These are phyloP conservation scores for Pteruthius melanotis DNA, from an alignment of 2,113 vertebrate species.

Conservation along the genomic window DNA sequence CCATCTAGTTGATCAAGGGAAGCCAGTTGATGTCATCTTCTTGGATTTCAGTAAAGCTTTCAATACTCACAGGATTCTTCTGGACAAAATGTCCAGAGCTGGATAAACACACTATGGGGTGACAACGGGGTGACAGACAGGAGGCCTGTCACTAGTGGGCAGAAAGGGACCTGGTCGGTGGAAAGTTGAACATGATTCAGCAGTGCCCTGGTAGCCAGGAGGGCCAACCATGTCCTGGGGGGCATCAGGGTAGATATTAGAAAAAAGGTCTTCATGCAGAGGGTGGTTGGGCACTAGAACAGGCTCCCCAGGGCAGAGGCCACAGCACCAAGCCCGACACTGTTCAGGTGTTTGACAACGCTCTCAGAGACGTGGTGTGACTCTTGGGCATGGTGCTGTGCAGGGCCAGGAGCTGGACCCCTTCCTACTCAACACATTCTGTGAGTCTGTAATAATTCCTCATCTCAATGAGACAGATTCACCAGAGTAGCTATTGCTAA, in stretches of 20 bases:
- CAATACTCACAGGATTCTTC: neutral
- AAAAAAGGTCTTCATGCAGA: neutral
- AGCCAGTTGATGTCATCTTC: too few relatives aligned
- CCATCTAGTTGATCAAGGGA: neutral
- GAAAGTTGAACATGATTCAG: neutral
- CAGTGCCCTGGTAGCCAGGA: neutral
- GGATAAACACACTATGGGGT: neutral
- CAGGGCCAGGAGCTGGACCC: neutral
- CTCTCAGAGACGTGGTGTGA: neutral
- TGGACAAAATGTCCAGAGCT: neutral
- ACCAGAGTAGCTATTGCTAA: neutral
- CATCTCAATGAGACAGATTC: neutral
- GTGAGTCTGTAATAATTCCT: neutral
- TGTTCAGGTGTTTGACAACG: neutral
- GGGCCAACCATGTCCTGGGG: rapidly evolving
- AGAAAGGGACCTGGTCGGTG: neutral
- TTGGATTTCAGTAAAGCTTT: neutral
- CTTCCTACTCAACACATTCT: neutral
- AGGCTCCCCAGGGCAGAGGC: neutral
- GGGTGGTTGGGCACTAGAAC: neutral
- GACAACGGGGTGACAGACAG: neutral
- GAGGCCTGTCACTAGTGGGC: neutral
- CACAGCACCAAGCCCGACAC: neutral
- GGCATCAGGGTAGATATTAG: neutral
- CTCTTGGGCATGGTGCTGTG: neutral